Percentiles rank a stretch among this genome's conserved stretches.
Evolutionary conservation across 2,113 vertebrate genomes (phyloP).

Genomic region (Poeciliopsis turrubarensis): DNA sequence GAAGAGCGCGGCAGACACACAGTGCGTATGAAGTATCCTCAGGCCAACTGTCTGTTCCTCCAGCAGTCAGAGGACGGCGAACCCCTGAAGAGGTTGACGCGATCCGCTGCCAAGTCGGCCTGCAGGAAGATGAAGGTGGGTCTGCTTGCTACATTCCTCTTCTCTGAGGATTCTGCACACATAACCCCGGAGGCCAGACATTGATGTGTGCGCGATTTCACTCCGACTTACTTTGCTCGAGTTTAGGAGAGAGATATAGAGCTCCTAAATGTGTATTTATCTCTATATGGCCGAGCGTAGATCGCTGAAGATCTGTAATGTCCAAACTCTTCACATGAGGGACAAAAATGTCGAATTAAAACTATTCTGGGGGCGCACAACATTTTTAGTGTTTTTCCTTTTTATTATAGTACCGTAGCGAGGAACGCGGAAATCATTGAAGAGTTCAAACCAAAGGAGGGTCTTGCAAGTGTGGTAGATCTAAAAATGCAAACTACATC

Average conservation of each 20-base stretch:
- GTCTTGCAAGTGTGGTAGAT: too few relatives aligned
- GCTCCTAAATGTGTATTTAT: not conserved
- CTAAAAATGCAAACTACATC: too few relatives aligned
- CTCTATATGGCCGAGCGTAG: not conserved
- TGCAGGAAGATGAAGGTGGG: constrained; percentile 79
- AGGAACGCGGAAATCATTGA: too few relatives aligned
- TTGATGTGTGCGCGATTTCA: constrained; percentile 13
- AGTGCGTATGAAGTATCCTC: constrained; percentile 35
- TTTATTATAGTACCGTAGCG: too few relatives aligned
- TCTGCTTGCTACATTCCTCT: constrained; percentile 43
- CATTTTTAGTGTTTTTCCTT: too few relatives aligned
- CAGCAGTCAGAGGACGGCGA: constrained; percentile 65
- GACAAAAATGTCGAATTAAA: too few relatives aligned
- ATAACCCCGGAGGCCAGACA: constrained; percentile 11
- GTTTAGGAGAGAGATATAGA: not conserved
- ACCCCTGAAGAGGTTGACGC: constrained; percentile 70
- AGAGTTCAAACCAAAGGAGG: too few relatives aligned
- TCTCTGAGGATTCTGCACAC: constrained; percentile 15
- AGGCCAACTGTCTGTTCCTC: constrained; percentile 44
- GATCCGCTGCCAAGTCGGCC: constrained; percentile 73
- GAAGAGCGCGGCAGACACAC: not conserved
- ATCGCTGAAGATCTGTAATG: not conserved
- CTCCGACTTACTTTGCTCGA: constrained; percentile 10
- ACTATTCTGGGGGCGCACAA: too few relatives aligned
- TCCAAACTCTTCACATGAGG: too few relatives aligned